Evolutionary conservation across 1,140 invertebrate genomes (phyloP).

Genomic region (Zaprionus nigranus): DNA sequence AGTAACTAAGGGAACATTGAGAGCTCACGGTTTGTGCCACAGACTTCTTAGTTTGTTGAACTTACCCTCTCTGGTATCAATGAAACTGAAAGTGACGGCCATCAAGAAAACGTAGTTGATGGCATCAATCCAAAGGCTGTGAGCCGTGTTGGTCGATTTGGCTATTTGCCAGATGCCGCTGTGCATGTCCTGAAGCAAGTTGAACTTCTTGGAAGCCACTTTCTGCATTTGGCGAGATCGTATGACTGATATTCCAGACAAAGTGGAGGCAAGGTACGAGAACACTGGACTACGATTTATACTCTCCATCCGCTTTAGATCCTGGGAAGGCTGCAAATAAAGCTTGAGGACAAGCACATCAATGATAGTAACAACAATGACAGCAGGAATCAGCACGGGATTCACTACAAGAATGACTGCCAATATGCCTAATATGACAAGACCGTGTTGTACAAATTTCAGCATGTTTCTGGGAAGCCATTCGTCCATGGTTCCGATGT

Average conservation of each 20-base stretch:
- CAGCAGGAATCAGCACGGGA: slow-evolving; percentile 88
- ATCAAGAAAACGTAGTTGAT: slow-evolving; percentile 88
- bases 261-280: slow-evolving; percentile 91
- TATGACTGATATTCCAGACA: slow-evolving; percentile 93
- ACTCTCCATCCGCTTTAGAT: slow-evolving; percentile 92
- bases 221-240: slow-evolving; percentile 89
- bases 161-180: slow-evolving; percentile 88
- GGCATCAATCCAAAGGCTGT: slow-evolving; percentile 91
- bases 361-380: slow-evolving; percentile 87
- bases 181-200: slow-evolving; percentile 88
- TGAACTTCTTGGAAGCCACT: slow-evolving; percentile 89
- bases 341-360: slow-evolving; percentile 85
- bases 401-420: slow-evolving; percentile 90
- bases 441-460: slow-evolving; percentile 87
- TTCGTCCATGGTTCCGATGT: slow-evolving; percentile 93
- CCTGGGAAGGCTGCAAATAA: slow-evolving; percentile 88
- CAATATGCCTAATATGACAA: slow-evolving; percentile 88
- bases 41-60: background rate
- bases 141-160: slow-evolving; percentile 86
- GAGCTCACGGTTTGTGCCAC: background rate
- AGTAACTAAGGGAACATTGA: slow-evolving; percentile 82
- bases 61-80: slow-evolving; percentile 82
- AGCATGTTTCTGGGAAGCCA: slow-evolving; percentile 89
- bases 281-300: slow-evolving; percentile 92
- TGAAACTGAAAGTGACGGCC: slow-evolving; percentile 87